phyloP scores from a whole-genome alignment of 2,113 vertebrate genomes.

The Phodopus roborovskii region DNA sequence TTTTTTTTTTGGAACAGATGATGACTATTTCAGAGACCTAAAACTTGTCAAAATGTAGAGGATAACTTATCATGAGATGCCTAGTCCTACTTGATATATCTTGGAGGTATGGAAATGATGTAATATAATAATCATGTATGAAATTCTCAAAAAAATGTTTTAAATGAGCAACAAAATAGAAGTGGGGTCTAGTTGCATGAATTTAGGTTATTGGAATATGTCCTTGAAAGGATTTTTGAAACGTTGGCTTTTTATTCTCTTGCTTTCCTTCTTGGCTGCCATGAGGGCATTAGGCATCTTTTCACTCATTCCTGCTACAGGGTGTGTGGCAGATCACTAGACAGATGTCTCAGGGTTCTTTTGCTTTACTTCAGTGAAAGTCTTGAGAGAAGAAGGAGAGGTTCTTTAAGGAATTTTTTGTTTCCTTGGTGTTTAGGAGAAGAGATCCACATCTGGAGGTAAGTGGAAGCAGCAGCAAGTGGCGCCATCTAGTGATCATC shows the following conservation, averaged over 20 bases:
- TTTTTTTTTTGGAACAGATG: background rate
- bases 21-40: background rate
- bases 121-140: background rate
- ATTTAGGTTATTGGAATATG: background rate
- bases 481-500: background rate
- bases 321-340: background rate
- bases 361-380: background rate
- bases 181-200: background rate
- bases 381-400: background rate
- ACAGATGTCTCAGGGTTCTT: background rate
- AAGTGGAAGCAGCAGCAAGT: too few species aligned
- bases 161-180: background rate
- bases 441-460: background rate
- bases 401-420: background rate
- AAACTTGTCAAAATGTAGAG: background rate
- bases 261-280: background rate
- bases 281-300: background rate
- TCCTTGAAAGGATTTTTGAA: background rate
- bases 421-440: background rate
- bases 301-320: background rate
- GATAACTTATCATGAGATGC: background rate
- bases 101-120: background rate
- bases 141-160: background rate
- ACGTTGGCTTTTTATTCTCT: background rate
- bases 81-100: background rate